A percentile compares a stretch with the other conserved stretches of the same genome.
Conservation (phyloP, 2,888 invertebrate genomes). For the Synanthedon tipuliformis region DNA sequence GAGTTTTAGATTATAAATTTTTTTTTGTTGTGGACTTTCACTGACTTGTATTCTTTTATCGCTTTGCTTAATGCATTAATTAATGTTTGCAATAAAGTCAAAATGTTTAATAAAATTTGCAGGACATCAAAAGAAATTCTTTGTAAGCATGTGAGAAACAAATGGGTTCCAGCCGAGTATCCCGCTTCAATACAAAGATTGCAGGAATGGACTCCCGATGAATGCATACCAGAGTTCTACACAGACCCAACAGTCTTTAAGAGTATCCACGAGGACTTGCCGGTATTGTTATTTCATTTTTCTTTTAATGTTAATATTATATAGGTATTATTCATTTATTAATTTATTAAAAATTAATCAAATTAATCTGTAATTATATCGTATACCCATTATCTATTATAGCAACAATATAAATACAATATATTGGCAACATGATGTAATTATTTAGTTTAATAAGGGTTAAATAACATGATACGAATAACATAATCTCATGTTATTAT, state of each 20-base stretch:
- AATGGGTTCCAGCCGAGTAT: conserved; percentile 95
- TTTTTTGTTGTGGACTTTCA: too few relatives aligned
- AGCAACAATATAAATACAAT: too few relatives aligned
- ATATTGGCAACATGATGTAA: too few relatives aligned
- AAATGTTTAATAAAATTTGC: conserved; percentile 4
- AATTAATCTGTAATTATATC: too few relatives aligned
- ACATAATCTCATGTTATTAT: too few relatives aligned
- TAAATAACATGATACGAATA: too few relatives aligned
- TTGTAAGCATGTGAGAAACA: conserved; percentile 88
- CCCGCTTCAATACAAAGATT: conserved; percentile 90
- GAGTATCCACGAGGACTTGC: conserved; percentile 94
- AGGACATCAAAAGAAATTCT: conserved; percentile 85
- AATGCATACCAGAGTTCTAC: conserved; percentile 98
- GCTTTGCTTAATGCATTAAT: not conserved
- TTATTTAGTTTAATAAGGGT: too few relatives aligned
- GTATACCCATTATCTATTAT: not conserved
- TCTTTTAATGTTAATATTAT: too few relatives aligned
- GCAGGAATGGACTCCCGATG: conserved; percentile 98
- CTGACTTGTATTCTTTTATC: not conserved
- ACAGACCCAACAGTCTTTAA: conserved; percentile 92
- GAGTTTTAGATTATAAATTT: too few relatives aligned
- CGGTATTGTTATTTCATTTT: conserved; percentile 34
- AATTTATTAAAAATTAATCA: not conserved
- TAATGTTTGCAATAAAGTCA: conserved; percentile 1
- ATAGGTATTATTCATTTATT: not conserved